Evolutionary conservation across 2,888 invertebrate genomes (phyloP), one percentile per base, ranked within the genome.

Genomic region (Pandemis cinnamomeana): DNA sequence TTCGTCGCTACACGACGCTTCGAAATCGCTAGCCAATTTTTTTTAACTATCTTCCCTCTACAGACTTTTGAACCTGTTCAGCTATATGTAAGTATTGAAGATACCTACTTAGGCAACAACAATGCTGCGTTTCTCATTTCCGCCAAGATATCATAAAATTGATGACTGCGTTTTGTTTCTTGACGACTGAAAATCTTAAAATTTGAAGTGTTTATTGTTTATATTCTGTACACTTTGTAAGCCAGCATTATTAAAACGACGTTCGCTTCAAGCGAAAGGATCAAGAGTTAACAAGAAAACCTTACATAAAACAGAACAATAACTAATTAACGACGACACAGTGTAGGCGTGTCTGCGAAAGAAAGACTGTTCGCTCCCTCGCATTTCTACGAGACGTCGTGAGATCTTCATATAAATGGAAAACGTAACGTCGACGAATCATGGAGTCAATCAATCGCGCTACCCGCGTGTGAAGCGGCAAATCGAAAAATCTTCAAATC

Each of bases 381-480:
- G 48, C 15, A 63, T 58, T 63, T 41, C 68, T 41, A 13, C 51
- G 81, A 82, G 80, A 84, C 86, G 84, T 86, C 84, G 83, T 83
- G 84, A 86, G 84, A 89, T 90, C 87, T 89, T 90, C 88, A 89
- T 90, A 90, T 88, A 89, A 88, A 90, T 90, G 87, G 88, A 82
- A 87, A 89, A 86, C 85, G 87, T 86, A 83, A 87, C 88, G 85
- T 85, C 84, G 82, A 75, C 84, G 86, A 85, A 84, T 86, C 86
- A 83, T 80, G 78, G 82, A 90, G 89, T 89, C 90, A 89, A 90
- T 90, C 90, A 90, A 87, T 87, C 86, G 86, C 83, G 83, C 77
- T 86, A 84, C 81, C 87, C 87, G 89, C 82, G 86, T 87, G 89
- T 86, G 90, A 88, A 89, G 89, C 89, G 90, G 87, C 87, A 90